Base-by-base conservation (phyloP, 1,140 invertebrate genomes). In the Zaprionus tsacasi region DNA sequence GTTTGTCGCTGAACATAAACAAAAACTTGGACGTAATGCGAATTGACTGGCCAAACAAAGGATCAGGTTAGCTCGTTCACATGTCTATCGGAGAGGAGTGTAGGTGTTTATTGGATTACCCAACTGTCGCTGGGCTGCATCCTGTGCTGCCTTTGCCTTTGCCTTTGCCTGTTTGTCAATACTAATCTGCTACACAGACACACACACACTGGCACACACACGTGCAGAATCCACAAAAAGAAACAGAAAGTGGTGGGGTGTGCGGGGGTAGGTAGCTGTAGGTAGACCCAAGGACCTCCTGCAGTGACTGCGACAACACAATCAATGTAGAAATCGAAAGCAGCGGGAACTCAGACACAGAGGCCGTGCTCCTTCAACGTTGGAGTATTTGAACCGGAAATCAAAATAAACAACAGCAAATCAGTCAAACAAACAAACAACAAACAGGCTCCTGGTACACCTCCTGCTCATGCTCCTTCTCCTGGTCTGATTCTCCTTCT, bases 361-460 rank as follows among this genome's bases (percentile, higher is more conserved):
- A 38, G 58, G 56, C 43, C 70, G 50, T 64, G 50, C 38, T 57
- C 40, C 56, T 54, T 63, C 21, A 30, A 38, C 48, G 48, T n/a
- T 60, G 40, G 73, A 80, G 78, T 69, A 85, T 88, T 88, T 80
- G 82, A 87, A 81, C 83, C 82, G 82, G 82, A 87, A 87, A 87
- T 87, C 82, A 82, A 87, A 87, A 87, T 87, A 87, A 87, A 87
- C 82, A 87, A 80, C 77, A 79, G 82, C 82, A 87, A 87, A 87
- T 87, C 82, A 87, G 83, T 87, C 82, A 87, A 87, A 87, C 82
- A 87, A 87, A 88, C 82, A 86, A 86, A 87, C 85, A 86, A 86
- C 74, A 73, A 63, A 68, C 69, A 75, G 71, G 67, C 40, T 40
- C 8, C 36, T 13, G 63, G 12, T 30, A 12, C 45, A 11, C 21